Evolutionary conservation across 2,113 vertebrate genomes (phyloP).

Genomic region (Bufo bufo): DNA sequence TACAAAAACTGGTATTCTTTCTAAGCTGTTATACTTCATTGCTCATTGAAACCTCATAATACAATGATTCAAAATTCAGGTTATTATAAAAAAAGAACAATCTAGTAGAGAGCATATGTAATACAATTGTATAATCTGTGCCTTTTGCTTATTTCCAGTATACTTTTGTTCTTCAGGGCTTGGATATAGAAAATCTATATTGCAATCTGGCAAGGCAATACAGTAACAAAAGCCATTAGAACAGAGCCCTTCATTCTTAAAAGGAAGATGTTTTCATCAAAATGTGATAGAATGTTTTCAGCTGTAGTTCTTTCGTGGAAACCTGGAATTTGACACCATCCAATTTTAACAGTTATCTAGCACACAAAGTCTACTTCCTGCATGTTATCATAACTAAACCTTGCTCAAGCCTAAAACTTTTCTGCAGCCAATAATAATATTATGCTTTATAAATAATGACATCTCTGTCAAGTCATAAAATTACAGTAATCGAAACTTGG

Average conservation of each 20-base stretch:
- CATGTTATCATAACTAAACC: neutral
- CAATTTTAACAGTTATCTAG: neutral
- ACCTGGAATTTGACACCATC: neutral
- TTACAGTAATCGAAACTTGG: neutral
- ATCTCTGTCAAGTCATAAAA: neutral
- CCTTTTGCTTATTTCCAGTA: conserved; percentile 51
- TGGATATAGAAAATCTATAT: conserved; percentile 54
- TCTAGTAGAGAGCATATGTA: conserved; percentile 9
- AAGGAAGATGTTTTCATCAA: conserved; percentile 51
- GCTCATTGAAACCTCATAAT: conserved; percentile 36
- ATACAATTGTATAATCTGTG: conserved; percentile 52
- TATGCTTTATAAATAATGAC: neutral
- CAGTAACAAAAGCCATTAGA: conserved; percentile 32
- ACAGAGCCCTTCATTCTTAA: conserved; percentile 16
- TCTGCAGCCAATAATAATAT: neutral
- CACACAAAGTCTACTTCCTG: neutral
- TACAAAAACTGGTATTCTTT: conserved; percentile 35
- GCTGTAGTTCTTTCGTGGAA: conserved; percentile 6
- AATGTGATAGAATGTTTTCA: conserved; percentile 20
- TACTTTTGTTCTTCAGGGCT: conserved; percentile 40
- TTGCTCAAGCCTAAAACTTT: neutral
- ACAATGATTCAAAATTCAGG: conserved; percentile 45
- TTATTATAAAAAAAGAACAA: conserved; percentile 51
- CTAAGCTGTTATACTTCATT: conserved; percentile 28
- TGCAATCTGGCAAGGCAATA: conserved; percentile 43